phyloP scores from a whole-genome alignment of 2,113 vertebrate species.

The Mastomys coucha region DNA sequence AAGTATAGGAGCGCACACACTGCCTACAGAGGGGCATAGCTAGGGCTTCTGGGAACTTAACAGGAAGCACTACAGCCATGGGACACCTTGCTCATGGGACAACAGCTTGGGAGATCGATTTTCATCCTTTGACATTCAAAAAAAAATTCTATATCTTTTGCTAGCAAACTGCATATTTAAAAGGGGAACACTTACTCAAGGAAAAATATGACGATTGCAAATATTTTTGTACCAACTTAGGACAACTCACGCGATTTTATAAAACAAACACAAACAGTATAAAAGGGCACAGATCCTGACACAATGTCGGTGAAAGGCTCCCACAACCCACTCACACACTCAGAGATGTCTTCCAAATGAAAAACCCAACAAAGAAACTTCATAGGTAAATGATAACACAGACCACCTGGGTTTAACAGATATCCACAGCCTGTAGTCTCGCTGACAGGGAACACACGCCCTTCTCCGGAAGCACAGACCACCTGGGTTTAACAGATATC shows the following conservation, averaged over 20 bases:
- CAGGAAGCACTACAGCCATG: neutral
- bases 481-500: neutral
- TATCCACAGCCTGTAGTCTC: neutral
- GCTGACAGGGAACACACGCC: neutral
- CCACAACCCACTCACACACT: neutral
- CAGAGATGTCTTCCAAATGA: neutral
- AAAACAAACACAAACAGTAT: no score
- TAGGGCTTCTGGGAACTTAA: neutral
- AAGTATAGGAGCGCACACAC: neutral
- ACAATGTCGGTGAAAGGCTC: neutral
- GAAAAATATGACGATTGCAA: neutral
- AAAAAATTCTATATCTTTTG: neutral
- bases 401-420: neutral
- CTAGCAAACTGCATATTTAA: neutral
- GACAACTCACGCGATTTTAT: neutral
- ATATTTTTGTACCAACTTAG: neutral
- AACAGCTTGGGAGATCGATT: neutral
- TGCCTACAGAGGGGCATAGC: neutral
- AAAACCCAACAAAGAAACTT: neutral
- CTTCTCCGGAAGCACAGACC: neutral
- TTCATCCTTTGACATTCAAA: neutral
- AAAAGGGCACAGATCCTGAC: neutral
- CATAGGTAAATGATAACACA: neutral
- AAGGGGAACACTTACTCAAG: neutral
- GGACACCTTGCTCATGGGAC: no score